A percentile compares a stretch with the other conserved stretches of the same genome.
phyloP scores from a whole-genome alignment of 2,113 vertebrate genomes.

The Beaufortia kweichowensis region DNA sequence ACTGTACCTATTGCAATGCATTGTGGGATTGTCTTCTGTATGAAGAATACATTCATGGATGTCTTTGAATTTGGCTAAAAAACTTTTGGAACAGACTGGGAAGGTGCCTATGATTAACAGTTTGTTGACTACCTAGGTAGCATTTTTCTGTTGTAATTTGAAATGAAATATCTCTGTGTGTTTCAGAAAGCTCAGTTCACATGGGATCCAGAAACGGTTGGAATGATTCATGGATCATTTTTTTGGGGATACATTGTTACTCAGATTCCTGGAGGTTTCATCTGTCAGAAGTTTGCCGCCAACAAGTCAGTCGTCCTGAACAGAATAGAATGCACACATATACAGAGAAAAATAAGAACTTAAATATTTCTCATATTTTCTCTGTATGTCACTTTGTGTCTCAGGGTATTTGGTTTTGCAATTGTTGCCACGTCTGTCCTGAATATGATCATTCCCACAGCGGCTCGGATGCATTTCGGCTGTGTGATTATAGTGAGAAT shows the following conservation, averaged over 20 bases:
- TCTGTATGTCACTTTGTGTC: conserved; percentile 22
- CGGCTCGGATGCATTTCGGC: conserved; percentile 83
- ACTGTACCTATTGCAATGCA: not conserved
- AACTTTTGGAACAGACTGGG: too few relatives aligned
- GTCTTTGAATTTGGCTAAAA: not conserved
- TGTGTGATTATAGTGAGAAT: conserved; percentile 89
- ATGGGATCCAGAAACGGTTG: conserved; percentile 91
- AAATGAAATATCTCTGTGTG: conserved; percentile 11
- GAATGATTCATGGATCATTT: conserved; percentile 92
- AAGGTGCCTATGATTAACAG: too few relatives aligned
- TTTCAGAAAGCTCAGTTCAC: conserved; percentile 85
- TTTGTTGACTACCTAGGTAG: too few relatives aligned
- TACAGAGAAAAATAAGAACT: not conserved
- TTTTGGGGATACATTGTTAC: conserved; percentile 97
- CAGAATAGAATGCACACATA: not conserved
- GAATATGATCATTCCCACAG: conserved; percentile 88
- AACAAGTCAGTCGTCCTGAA: conserved; percentile 77
- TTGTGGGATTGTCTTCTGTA: not conserved
- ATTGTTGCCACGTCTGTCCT: conserved; percentile 87
- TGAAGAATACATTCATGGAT: not conserved
- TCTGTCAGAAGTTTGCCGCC: conserved; percentile 90
- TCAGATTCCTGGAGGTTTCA: conserved; percentile 91
- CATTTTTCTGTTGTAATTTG: too few relatives aligned
- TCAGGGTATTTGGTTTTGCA: conserved; percentile 90
- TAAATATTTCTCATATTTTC: not conserved